Base-by-base conservation (phyloP, 2,113 vertebrate species). In the Alectura lathami region DNA sequence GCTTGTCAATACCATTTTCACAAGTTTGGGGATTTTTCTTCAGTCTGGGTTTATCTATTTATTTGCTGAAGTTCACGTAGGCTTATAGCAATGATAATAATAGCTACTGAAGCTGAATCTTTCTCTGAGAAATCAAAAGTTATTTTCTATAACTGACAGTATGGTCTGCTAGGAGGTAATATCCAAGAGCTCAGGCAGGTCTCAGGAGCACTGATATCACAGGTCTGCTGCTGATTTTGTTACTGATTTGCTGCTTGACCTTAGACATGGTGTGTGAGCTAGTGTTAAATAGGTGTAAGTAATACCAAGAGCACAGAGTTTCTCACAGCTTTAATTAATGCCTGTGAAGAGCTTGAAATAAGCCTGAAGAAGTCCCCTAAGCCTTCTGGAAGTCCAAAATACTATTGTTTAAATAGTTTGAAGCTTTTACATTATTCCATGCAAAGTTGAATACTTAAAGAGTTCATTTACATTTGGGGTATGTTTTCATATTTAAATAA, bases 71-170 rank as follows among this genome's bases (percentile, higher is more conserved):
- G 57, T 74, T 90, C 83, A 53, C 1, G 0, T 40, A 64, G 76
- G 3, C 47, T 86, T 80, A 56, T 9, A 83, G 27, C 53, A 32
- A 8, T 30, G 18, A 12, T 50, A 68, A 43, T 63, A 78, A 51
- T 17, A 63, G 29, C 17, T 63, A 40, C 72, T 83, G 23, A 27
- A 34, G 8, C 67, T 0, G 0, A 32, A 77, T 43, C 7, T 0
- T 74, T 88, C 42, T 88, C 50, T 36, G 47, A 86, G 32, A 1
- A 17, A 89, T 22, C 32, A 59, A 47, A 78, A 86, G 42, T 62
- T 69, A 16, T 83, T 86, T 84, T 91, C 53, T 82, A 3, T 21
- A 62, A 38, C 32, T 51, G n/a, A 38, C 38, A 22, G 4, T 29
- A 16, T 59, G n/a, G 8, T 43, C 59, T 50, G 17, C 15, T 51